Evolutionary conservation across 2,888 invertebrate species (phyloP), one percentile per base, ranked within the genome.

Genomic region (Stenotaenia linearis): DNA sequence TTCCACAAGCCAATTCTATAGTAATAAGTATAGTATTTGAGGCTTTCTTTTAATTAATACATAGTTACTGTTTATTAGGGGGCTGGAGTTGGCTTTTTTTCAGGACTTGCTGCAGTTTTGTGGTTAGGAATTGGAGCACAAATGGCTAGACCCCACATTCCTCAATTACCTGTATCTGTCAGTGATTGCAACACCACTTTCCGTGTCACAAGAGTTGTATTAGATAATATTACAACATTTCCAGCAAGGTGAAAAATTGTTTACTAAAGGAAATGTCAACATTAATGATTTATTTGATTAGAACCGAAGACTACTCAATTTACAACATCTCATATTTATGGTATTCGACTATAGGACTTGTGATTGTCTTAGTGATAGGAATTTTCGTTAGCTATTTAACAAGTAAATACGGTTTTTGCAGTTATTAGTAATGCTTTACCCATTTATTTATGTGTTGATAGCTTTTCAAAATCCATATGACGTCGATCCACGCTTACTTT

Each of bases 1-100:
- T 95, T 83, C 95, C 96, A 0, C 93, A 92, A 90, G 92, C 94
- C 2, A 96, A 96, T 85, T 88, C 91, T 21, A 93, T 91, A 88
- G 93, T 92, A 80, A 78, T 10, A 1, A 9, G 9, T 37, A 37
- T 56, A 18, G 1, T 15, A 37, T 32, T 32, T 9, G 12, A 7
- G 10, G 28, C 6, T 15, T 30, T 76, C 18, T 10, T 6, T 37
- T 76, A 32, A 32, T 4, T 3, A 30, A 7, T 15, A 30, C 7
- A 21, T 30, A 15, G 12, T 75, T 30, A 12, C n/a, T 40, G 10
- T 35, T 30, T 37, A 32, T 5, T 18, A 78, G 78, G 78, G 78
- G 6, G 78, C 78, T 15, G 18, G 30, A 35, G 45, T 61, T 30
- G 78, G 78, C 25, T 23, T 78, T 15, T n/a, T 61, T 4, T 3